Conservation (phyloP, 1,140 invertebrate genomes). For the Dolichoris vasculosae region DNA sequence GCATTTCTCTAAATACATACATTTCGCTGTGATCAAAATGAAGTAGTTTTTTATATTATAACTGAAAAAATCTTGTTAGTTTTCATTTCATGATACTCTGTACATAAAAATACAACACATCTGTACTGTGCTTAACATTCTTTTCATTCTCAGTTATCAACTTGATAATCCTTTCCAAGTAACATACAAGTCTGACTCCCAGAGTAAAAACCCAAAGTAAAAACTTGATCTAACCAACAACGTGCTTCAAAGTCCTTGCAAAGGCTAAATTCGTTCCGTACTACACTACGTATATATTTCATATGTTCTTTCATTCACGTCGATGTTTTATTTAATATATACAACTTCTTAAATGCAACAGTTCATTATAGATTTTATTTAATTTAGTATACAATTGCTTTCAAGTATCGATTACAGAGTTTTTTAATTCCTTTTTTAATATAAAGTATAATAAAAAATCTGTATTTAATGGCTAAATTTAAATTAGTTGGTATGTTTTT, state of each 20-base stretch:
- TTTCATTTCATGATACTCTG: background rate
- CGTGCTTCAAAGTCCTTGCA: conserved; percentile 31
- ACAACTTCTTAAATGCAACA: background rate
- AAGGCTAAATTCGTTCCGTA: background rate
- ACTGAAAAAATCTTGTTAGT: background rate
- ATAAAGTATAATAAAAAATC: no score
- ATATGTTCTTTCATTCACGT: background rate
- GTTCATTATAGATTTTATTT: background rate
- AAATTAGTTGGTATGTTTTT: no score
- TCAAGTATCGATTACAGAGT: no score
- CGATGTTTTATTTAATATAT: background rate
- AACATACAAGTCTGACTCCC: background rate
- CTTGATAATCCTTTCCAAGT: conserved; percentile 1
- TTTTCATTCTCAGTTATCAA: background rate
- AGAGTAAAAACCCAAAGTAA: conserved; percentile 4
- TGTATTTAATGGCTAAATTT: no score
- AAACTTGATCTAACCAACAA: conserved; percentile 28
- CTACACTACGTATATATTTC: background rate
- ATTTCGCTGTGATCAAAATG: no score
- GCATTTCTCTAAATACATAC: no score
- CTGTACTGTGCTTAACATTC: background rate
- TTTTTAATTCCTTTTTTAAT: no score
- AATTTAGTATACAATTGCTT: background rate
- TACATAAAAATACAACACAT: background rate
- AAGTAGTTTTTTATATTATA: background rate